phyloP scores from a whole-genome alignment of 2,888 invertebrate genomes.

The Chrysomela aeneicollis region DNA sequence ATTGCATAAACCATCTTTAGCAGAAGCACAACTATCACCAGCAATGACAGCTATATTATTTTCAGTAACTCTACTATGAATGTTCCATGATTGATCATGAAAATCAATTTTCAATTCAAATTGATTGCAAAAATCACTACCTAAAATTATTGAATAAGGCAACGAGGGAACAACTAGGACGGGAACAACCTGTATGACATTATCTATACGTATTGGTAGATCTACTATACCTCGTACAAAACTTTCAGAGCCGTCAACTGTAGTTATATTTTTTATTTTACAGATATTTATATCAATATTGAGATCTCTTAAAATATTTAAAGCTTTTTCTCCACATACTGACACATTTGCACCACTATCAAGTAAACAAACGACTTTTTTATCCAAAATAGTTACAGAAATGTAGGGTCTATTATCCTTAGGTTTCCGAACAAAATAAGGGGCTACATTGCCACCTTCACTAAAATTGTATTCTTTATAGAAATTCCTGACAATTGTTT shows the following conservation, averaged over 20 bases:
- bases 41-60: neutral
- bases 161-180: too few relatives aligned
- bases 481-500: neutral
- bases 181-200: too few relatives aligned
- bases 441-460: neutral
- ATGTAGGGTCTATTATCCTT: neutral
- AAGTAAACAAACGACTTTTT: constrained; percentile 19
- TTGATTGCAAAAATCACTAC: constrained; percentile 24
- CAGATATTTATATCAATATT: neutral
- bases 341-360: constrained; percentile 34
- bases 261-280: constrained; percentile 14
- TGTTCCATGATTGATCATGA: too few relatives aligned
- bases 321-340: constrained; percentile 21
- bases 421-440: neutral
- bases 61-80: neutral
- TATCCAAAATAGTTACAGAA: constrained; percentile 22
- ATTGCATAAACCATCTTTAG: neutral
- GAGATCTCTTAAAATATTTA: constrained; percentile 14
- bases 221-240: constrained; percentile 20
- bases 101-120: constrained; percentile 23
- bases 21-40: neutral
- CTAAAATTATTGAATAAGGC: too few relatives aligned
- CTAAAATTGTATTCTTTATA: neutral
- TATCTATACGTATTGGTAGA: too few relatives aligned
- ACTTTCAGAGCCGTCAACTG: constrained; percentile 27